Percentiles rank a stretch among this genome's conserved stretches.
phyloP scores from a whole-genome alignment of 1,140 invertebrate genomes.

The Nasonia vitripennis region DNA sequence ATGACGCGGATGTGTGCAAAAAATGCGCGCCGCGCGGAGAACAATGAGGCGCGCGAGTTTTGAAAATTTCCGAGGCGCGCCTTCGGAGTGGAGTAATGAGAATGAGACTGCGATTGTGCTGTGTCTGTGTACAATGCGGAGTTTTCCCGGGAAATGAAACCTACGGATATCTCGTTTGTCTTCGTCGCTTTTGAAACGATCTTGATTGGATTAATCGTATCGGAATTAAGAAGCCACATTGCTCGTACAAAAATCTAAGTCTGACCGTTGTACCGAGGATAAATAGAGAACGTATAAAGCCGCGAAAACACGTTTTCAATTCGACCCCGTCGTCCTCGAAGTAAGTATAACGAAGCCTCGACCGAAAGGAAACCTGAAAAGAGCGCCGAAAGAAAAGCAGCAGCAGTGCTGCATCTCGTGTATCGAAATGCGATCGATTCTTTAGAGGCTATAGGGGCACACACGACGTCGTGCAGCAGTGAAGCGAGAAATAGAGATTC shows the following conservation, averaged over 20 bases:
- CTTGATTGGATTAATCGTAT: no score
- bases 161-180: no score
- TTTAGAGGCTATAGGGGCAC: neutral
- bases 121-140: neutral
- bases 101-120: neutral
- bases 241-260: no score
- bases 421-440: constrained; percentile 35
- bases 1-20: no score
- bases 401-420: neutral
- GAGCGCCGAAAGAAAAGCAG: neutral
- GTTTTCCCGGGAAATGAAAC: no score
- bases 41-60: neutral
- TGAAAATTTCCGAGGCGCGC: neutral
- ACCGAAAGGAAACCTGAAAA: neutral
- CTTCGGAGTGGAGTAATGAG: neutral
- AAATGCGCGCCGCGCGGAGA: no score
- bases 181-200: no score
- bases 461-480: neutral
- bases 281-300: no score
- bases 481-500: neutral
- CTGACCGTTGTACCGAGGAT: no score
- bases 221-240: no score
- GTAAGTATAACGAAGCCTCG: neutral
- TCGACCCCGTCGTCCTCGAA: neutral
- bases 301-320: no score